Base-by-base conservation (phyloP, 2,797 vertebrate species). In the Ptychadena robeensis region DNA sequence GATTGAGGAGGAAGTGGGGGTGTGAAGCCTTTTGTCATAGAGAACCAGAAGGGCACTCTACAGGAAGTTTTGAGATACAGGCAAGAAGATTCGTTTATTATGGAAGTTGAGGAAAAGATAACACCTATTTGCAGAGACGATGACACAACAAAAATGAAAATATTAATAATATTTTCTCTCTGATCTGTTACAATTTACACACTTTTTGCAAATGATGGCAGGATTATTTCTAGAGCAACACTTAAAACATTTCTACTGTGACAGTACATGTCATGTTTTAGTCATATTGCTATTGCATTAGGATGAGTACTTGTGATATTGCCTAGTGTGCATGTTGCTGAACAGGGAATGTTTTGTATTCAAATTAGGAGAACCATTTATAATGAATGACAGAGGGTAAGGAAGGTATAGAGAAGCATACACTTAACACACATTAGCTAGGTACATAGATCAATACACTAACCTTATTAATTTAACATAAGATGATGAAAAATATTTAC, bases 391-490 rank as follows among this genome's bases (percentile, higher is more conserved):
- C 64, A 78, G 44, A 10, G 35, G 75, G 38, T 77, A 77, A 77
- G 67, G 35, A 44, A 15, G 32, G 11, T 3, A 18, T n/a, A 27
- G 61, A 77, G 37, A 44, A 77, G 64, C 64, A 66, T 31, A 68
- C 64, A 78, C 75, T 78, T 78, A 67, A 67, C 64, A 67, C 40
- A 68, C 75, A 78, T 78, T 78, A 78, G 38, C 38, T 66, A 35
- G 75, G 66, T 57, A 3, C 9, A 61, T 7, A 12, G 75, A 78
- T 78, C 75, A 57, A 78, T 78, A 78, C 7, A 9, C 37, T 78
- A 78, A 35, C 64, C 64, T 78, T 78, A 78, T 68, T 78, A 77
- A 68, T 78, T 68, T 78, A 67, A 67, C 75, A 68, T 67, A 78
- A 66, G 64, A 78, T 65, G 48, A 67, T 66, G 22, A 77, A 77